Conservation (phyloP, 1,140 invertebrate species). For the Penaeus indicus region DNA sequence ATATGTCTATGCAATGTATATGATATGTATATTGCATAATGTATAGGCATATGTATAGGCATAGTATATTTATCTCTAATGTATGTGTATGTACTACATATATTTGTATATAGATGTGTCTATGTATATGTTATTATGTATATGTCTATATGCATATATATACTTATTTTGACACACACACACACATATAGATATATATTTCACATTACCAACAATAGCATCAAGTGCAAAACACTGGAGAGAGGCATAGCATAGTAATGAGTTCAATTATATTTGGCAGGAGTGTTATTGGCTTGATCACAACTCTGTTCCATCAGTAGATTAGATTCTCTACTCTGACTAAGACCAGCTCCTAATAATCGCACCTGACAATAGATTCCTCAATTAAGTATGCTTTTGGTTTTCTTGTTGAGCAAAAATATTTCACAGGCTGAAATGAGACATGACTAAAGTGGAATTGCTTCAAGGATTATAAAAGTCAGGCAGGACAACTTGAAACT, state of each 20-base stretch:
- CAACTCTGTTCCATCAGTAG: slow-evolving; percentile 69
- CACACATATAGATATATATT: background rate
- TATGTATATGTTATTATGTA: too few species aligned
- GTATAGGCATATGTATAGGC: too few species aligned
- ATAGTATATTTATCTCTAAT: too few species aligned
- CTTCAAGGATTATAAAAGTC: too few species aligned
- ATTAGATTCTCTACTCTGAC: slow-evolving; percentile 72
- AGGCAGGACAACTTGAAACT: too few species aligned
- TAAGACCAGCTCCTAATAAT: slow-evolving; percentile 78
- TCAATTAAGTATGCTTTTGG: background rate
- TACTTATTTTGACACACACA: too few species aligned
- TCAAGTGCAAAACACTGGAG: slow-evolving; percentile 84
- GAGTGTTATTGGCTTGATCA: slow-evolving; percentile 78
- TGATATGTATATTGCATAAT: too few species aligned
- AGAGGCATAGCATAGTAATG: slow-evolving; percentile 85
- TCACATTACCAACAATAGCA: slow-evolving; percentile 78
- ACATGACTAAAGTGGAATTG: background rate
- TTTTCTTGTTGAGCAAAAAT: background rate
- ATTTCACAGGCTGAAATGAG: background rate
- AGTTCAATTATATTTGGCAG: slow-evolving; percentile 87
- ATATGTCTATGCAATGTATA: too few species aligned
- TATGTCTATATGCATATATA: too few species aligned
- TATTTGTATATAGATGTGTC: too few species aligned
- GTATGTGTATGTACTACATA: too few species aligned
- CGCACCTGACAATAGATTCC: slow-evolving; percentile 71